Evolutionary conservation across 2,797 vertebrate genomes (phyloP), one percentile per base, ranked within the genome.

Genomic region (Centropyge bicolor): DNA sequence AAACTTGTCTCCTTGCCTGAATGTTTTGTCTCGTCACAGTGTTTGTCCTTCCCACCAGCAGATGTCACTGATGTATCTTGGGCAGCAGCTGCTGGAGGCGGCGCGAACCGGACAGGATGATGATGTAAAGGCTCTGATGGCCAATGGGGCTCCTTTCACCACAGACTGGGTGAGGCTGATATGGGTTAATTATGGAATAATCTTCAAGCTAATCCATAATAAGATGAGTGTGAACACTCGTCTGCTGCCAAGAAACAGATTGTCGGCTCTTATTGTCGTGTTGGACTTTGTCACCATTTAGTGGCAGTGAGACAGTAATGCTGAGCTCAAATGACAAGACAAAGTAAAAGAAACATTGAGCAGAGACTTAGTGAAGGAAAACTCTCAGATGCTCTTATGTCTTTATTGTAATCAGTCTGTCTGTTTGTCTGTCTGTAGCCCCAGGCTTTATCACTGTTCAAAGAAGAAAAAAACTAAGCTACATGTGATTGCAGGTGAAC

Each of bases 61-160:
- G 94, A 96, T 97, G 96, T 95, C 96, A 77, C 83, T 96, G 78
- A 86, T 95, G 93, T 91, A 94, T 76, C 86, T 95, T 43, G 93
- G 94, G 67, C 96, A 94, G 91, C 93, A 86, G 76, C 72, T 96
- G 85, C 81, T 95, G 31, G 95, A 96, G 78, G 95, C 94, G 0
- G 95, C 94, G 40, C 6, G 22, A 49, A 84, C 89, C 31, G 94
- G 95, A 24, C 92, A 95, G 74, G 95, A 96, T 79, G 95, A 95
- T 20, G 95, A 96, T 87, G 95, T 96, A 76, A 88, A 93, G 36
- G 87, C 86, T 1, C 77, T 95, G 81, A 94, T 95, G 94, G 92
- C 95, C 10, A 95, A 92, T 0, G 95, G 95, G 0, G 95, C 95
- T 8, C 95, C 94, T 0, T 95, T 96, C 85, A 95, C 92, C 63